Base-by-base conservation (phyloP, 2,113 vertebrate species). In the Neogale vison region DNA sequence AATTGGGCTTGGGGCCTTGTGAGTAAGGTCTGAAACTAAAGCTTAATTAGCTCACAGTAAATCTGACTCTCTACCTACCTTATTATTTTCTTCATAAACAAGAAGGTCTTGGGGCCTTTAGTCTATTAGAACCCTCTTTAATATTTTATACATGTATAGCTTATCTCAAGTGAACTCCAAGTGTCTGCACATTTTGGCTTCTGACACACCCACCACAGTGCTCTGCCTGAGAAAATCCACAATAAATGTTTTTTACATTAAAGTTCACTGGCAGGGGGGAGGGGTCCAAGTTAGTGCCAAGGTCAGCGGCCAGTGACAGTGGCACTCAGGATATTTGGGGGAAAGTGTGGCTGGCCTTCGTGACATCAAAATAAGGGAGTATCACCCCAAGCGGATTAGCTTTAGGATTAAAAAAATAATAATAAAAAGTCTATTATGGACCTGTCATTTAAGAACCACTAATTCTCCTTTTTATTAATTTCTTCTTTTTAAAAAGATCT, bases 91-190 rank as follows among this genome's bases (percentile, higher is more conserved):
- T 80, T 95, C 90, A 71, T 81, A 86, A 77, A 88, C 31, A 79
- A 81, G 88, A 47, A 21, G 45, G 76, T 65, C 39, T 96, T 42
- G 36, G 55, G n/a, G 18, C n/a, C 24, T 24, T 80, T 63, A 36
- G 36, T 83, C 84, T 83, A 34, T 65, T 52, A 82, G 34, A 88
- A 50, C 0, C 47, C 12, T n/a, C 36, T 26, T 88, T 71, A 88
- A 86, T 42, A 95, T 59, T 90, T 72, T 92, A 67, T 69, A 34
- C 77, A 93, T 36, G 29, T 21, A 63, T 2, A 72, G 80, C 76
- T 93, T 67, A 79, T 82, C 82, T 98, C 69, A 84, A 36, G 26
- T 39, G 94, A 67, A 91, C 52, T n/a, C 31, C 63, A 52, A 96
- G 34, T 0, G 8, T 23, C 87, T 83, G 82, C 17, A 52, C 52